phyloP scores from a whole-genome alignment of 92 coral and sea anemone genomes.

The Blastomussa wellsi region DNA sequence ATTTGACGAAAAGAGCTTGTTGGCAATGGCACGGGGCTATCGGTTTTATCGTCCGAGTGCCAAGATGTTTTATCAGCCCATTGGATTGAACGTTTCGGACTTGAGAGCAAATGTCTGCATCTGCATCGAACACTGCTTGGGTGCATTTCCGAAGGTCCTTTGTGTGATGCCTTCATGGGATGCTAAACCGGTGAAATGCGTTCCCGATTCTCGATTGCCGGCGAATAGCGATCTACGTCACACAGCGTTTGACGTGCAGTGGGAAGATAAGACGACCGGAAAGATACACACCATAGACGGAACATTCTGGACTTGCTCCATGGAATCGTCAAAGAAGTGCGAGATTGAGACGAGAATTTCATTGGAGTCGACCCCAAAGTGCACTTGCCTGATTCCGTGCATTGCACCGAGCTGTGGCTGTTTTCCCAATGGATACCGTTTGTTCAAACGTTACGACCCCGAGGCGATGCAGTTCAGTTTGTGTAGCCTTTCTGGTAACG shows the following conservation, averaged over 20 bases:
- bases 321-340: neutral
- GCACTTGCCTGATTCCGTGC: neutral
- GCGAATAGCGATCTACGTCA: neutral
- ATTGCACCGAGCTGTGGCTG: neutral
- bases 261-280: neutral
- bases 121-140: neutral
- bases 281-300: neutral
- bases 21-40: neutral
- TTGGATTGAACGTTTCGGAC: neutral
- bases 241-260: neutral
- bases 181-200: neutral
- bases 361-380: neutral
- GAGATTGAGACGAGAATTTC: neutral
- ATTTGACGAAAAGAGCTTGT: too few relatives aligned
- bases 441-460: neutral
- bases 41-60: neutral
- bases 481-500: neutral
- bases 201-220: neutral
- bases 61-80: conserved; percentile 7
- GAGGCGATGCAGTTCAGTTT: neutral
- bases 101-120: neutral
- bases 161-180: neutral
- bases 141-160: neutral
- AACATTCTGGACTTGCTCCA: neutral
- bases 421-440: neutral